phyloP scores from a whole-genome alignment of 2,888 invertebrate genomes.

The Colostygia pectinataria region DNA sequence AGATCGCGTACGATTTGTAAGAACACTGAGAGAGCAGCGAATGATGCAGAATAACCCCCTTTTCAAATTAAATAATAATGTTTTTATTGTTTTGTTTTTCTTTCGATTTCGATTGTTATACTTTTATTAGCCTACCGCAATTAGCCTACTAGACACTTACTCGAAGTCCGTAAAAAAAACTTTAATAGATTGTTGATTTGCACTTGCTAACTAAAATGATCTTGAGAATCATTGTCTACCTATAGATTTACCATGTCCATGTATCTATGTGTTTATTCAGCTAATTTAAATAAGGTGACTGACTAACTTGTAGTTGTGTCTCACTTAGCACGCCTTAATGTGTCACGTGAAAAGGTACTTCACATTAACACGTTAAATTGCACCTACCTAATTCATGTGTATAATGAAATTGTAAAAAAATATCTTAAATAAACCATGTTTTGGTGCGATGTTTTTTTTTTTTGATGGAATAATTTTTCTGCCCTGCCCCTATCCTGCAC shows the following conservation, averaged over 20 bases:
- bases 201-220: constrained; percentile 14
- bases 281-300: constrained; percentile 17
- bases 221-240: constrained; percentile 14
- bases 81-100: too few species aligned
- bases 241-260: background rate
- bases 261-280: constrained; percentile 8
- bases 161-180: too few species aligned
- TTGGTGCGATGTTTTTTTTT: too few species aligned
- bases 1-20: constrained; percentile 30
- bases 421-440: too few species aligned
- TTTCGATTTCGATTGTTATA: too few species aligned
- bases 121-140: too few species aligned
- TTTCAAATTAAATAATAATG: too few species aligned
- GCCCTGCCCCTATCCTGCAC: too few species aligned
- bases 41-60: constrained; percentile 19
- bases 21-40: constrained; percentile 1
- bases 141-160: too few species aligned
- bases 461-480: too few species aligned
- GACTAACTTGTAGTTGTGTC: background rate
- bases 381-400: too few species aligned
- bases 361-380: background rate
- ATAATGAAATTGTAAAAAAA: too few species aligned
- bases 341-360: background rate
- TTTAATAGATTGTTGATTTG: background rate
- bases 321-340: constrained; percentile 15